These are phyloP conservation scores for Ondatra zibethicus DNA, from an alignment of 2,113 vertebrate genomes.

Conservation along the genomic window DNA sequence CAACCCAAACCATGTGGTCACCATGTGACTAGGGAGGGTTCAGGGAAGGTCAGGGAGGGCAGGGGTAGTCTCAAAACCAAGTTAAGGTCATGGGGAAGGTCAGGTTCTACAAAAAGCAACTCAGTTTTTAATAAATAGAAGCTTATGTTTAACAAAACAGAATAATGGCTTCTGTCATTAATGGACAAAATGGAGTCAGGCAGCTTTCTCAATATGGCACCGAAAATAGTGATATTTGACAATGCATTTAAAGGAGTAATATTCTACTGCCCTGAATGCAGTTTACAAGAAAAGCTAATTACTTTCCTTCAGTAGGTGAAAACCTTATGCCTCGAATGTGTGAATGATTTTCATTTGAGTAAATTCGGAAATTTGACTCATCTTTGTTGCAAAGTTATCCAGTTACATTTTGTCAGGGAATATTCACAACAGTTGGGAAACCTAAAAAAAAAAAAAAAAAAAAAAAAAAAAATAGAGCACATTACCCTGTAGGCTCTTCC, in stretches of 20 bases:
- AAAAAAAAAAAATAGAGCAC: conserved; percentile 20
- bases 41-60: neutral
- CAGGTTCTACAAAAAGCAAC: neutral
- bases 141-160: neutral
- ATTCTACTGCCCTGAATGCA: conserved; percentile 13
- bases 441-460: neutral
- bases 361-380: conserved; percentile 67
- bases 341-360: conserved; percentile 67
- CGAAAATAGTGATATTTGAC: conserved; percentile 34
- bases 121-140: neutral
- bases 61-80: neutral
- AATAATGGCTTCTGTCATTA: neutral
- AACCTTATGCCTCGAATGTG: conserved; percentile 48
- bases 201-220: neutral
- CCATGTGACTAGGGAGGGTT: neutral
- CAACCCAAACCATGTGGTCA: neutral
- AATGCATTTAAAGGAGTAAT: conserved; percentile 44
- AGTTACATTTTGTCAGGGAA: conserved; percentile 64
- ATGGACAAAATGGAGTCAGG: neutral
- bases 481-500: conserved; percentile 67
- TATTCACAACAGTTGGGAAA: conserved; percentile 60
- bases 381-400: conserved; percentile 52
- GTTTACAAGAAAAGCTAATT: conserved; percentile 68
- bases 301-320: conserved; percentile 50
- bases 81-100: neutral